Evolutionary conservation across 1,140 invertebrate genomes (phyloP), one percentile per base, ranked within the genome.

Genomic region (Pinna nobilis): DNA sequence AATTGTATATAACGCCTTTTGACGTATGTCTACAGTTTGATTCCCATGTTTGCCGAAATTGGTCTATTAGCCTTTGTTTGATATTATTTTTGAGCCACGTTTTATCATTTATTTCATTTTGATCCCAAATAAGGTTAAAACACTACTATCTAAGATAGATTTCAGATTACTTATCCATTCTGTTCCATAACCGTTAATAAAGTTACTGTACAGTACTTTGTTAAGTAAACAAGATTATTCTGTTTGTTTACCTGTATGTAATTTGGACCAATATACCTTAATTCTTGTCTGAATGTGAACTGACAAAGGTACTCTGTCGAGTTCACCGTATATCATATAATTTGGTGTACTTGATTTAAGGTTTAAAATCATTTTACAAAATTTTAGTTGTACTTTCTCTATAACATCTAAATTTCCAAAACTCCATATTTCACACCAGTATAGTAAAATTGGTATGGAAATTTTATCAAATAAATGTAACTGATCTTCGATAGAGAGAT

Each of bases 271-370:
- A 60, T 47, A 70, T 15, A 20, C 41, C 20, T 59, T 33, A 13
- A 70, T 70, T 60, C 57, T 49, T 7, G 32, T 50, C 60, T 53
- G 59, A 35, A 73, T 44, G 18, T 20, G 47, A 32, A 59, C 67
- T 3, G 44, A n/a, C 30, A 73, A 39, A 3, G 39, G 70, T 20
- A 41, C 57, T 25, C 64, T 25, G n/a, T 63, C 70, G 23, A 67
- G 25, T 7, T 73, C 63, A 59, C 61, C 63, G 47, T 73, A 73
- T 35, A 73, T 30, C 70, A 67, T 67, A 44, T 41, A 49, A 57
- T 30, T 15, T 35, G 70, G 63, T 49, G 70, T 73, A 41, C 30
- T 73, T 30, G 55, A 59, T 60, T 50, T 66, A 15, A 47, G 28
- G 32, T 51, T 18, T 37, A 66, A 47, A 1, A 66, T 50, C 15